phyloP scores from a whole-genome alignment of 2,113 vertebrate species.

The Strix aluco region DNA sequence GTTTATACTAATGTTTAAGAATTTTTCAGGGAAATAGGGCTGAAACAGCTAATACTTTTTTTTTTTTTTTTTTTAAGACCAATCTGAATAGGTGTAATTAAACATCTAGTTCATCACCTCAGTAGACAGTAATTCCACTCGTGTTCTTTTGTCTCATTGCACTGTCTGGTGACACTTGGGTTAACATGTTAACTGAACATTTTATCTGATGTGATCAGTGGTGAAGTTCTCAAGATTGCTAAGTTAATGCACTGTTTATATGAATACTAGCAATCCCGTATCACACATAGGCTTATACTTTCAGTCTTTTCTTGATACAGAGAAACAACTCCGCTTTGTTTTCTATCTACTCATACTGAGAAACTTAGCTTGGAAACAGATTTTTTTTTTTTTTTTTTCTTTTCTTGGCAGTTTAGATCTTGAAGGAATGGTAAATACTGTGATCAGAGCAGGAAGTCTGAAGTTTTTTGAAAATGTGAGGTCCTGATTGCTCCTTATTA shows the following conservation, averaged over 20 bases:
- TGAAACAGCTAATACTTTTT: not conserved
- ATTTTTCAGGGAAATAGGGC: rapidly evolving
- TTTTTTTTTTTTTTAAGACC: not conserved
- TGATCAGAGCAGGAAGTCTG: not conserved
- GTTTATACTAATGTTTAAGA: not conserved
- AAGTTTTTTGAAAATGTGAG: not conserved
- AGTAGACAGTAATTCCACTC: not conserved
- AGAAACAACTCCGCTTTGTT: not conserved
- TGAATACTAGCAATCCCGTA: not conserved
- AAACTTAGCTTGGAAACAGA: not conserved
- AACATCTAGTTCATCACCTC: not conserved
- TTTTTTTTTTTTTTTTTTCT: not conserved
- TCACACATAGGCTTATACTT: not conserved
- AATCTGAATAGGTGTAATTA: not conserved
- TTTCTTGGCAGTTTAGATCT: not conserved
- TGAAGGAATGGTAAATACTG: not conserved
- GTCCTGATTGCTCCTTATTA: not conserved
- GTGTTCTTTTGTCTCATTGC: not conserved
- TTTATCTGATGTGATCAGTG: not conserved
- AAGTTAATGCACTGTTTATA: not conserved
- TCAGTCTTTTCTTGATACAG: not conserved
- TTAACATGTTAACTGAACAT: not conserved
- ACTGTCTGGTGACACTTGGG: not conserved
- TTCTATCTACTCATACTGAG: not conserved
- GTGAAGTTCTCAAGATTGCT: not conserved